Percentiles rank a stretch among this genome's conserved stretches.
phyloP scores from a whole-genome alignment of 2,888 invertebrate genomes.

The Dolomedes plantarius region DNA sequence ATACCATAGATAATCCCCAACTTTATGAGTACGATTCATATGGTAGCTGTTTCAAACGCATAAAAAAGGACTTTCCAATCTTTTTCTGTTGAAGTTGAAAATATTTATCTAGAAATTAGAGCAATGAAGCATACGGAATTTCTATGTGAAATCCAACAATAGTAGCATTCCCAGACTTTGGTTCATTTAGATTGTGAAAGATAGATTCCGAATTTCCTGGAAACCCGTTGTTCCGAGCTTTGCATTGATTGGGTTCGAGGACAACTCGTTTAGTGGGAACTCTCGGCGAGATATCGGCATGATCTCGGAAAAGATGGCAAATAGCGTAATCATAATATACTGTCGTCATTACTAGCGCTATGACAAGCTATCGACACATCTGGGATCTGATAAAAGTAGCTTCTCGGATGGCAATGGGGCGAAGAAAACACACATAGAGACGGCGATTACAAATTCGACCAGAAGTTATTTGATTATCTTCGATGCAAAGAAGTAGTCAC shows the following conservation, averaged over 20 bases:
- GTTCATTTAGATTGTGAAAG: too few relatives aligned
- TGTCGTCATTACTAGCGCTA: slow-evolving; percentile 28
- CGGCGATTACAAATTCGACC: slow-evolving; percentile 34
- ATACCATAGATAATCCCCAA: too few relatives aligned
- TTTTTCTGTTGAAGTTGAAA: too few relatives aligned
- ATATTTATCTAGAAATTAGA: too few relatives aligned
- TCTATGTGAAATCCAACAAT: too few relatives aligned
- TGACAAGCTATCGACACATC: slow-evolving; percentile 57
- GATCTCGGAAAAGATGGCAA: not conserved
- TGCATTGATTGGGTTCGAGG: not conserved
- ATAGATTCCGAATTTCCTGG: not conserved
- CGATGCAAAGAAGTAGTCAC: not conserved
- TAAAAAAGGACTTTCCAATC: too few relatives aligned
- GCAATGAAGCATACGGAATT: too few relatives aligned
- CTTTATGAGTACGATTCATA: too few relatives aligned
- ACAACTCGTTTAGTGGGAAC: not conserved
- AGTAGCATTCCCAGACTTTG: too few relatives aligned
- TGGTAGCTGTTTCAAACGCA: too few relatives aligned
- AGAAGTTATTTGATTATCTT: slow-evolving; percentile 37
- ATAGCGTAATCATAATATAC: slow-evolving; percentile 26
- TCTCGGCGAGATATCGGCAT: not conserved
- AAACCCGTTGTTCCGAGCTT: not conserved
- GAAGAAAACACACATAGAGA: slow-evolving; percentile 27
- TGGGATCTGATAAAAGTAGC: slow-evolving; percentile 34
- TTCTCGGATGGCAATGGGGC: slow-evolving; percentile 20